These are phyloP conservation scores for Eledone cirrhosa DNA, from an alignment of 2,888 invertebrate species.

Conservation along the genomic window DNA sequence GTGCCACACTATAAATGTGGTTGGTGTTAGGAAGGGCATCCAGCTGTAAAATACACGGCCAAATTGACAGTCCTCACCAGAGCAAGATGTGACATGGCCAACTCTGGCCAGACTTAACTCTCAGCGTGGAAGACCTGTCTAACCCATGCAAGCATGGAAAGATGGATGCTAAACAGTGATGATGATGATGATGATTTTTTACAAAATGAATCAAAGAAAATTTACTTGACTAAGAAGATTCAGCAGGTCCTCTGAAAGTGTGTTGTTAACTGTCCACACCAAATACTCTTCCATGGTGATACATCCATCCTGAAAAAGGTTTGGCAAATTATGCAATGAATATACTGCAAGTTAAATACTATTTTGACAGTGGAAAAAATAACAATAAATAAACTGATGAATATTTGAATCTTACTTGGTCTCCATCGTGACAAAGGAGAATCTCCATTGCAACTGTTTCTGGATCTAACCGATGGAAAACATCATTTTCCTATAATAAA, in stretches of 20 bases:
- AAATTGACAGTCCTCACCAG: too few species aligned
- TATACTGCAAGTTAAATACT: neutral
- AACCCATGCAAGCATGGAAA: too few species aligned
- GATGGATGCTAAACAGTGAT: too few species aligned
- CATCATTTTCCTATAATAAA: constrained; percentile 51
- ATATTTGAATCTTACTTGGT: constrained; percentile 45
- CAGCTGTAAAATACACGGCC: too few species aligned
- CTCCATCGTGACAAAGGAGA: constrained; percentile 61
- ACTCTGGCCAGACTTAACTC: too few species aligned
- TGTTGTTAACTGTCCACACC: constrained; percentile 83
- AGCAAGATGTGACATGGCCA: too few species aligned
- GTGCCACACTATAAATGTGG: too few species aligned
- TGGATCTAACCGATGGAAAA: constrained; percentile 56
- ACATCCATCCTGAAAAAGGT: constrained; percentile 57
- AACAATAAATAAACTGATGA: too few species aligned
- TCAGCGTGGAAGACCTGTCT: too few species aligned
- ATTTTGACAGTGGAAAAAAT: too few species aligned
- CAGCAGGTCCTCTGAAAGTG: constrained; percentile 66
- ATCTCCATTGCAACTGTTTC: constrained; percentile 63
- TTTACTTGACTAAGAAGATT: constrained; percentile 66
- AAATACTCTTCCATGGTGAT: constrained; percentile 84
- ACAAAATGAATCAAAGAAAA: neutral
- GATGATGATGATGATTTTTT: too few species aligned
- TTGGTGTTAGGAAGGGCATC: too few species aligned
- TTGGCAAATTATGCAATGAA: neutral